Percentiles rank a stretch among this genome's conserved stretches.
Conservation (phyloP, 64 coral and sea anemone species). For the Exaiptasia diaphana region DNA sequence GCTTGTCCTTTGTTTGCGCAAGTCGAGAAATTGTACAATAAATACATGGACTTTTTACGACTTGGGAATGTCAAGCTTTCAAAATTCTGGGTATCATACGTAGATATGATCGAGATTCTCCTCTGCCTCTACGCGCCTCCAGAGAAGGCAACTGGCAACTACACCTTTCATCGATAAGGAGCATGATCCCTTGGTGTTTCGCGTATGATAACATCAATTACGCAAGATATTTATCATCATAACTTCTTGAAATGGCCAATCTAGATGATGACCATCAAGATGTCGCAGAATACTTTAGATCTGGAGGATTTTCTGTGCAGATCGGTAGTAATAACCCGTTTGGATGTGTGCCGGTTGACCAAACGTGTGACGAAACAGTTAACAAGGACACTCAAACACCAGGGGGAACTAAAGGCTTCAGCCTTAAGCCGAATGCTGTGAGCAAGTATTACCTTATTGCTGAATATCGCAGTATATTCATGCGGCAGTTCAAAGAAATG, state of each 20-base stretch:
- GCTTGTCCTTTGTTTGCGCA: background rate
- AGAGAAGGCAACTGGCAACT: conserved; percentile 56
- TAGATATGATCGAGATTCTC: conserved; percentile 56
- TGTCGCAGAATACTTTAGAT: conserved; percentile 5
- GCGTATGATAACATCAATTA: conserved; percentile 57
- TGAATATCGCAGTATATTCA: conserved; percentile 58
- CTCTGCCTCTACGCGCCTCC: conserved; percentile 34
- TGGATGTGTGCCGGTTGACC: conserved; percentile 36
- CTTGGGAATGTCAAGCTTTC: conserved; percentile 35
- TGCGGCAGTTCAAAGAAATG: conserved; percentile 48
- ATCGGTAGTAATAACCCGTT: conserved; percentile 48
- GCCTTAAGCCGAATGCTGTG: conserved; percentile 33
- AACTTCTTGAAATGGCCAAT: conserved; percentile 32
- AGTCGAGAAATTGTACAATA: background rate
- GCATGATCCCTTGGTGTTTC: conserved; percentile 68
- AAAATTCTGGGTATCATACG: conserved; percentile 43
- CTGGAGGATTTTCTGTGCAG: conserved; percentile 66
- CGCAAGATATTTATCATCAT: conserved; percentile 45
- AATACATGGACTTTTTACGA: background rate
- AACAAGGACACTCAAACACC: conserved; percentile 58
- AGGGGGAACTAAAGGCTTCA: conserved; percentile 58
- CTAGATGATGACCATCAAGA: conserved; percentile 46
- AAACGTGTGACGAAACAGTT: conserved; percentile 58
- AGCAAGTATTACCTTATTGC: conserved; percentile 52
- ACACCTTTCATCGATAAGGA: conserved; percentile 41